Percentiles rank a stretch among this genome's conserved stretches.
Conservation (phyloP, 2,113 vertebrate species). For the Origma solitaria region DNA sequence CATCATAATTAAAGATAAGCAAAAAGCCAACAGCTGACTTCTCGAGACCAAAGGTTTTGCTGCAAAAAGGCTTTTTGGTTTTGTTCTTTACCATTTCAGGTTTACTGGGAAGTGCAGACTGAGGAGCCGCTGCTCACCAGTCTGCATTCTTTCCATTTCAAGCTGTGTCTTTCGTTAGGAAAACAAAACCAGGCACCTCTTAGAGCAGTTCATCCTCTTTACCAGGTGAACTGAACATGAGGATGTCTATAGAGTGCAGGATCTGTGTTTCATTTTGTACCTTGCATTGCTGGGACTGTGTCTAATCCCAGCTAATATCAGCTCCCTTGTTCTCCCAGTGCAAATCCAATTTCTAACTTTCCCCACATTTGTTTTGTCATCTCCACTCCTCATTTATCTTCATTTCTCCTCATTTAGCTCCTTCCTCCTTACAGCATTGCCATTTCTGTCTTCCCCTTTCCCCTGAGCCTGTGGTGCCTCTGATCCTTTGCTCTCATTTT, state of each 20-base stretch:
- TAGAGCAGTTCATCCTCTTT: background rate
- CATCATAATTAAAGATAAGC: too few species aligned
- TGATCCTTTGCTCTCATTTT: background rate
- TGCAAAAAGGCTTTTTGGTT: background rate
- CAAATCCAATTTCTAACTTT: background rate
- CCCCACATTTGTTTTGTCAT: background rate
- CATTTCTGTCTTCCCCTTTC: background rate
- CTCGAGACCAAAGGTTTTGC: background rate
- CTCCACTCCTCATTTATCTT: background rate
- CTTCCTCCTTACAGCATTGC: background rate
- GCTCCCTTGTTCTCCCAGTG: background rate
- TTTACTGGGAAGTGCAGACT: background rate
- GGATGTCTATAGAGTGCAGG: too few species aligned
- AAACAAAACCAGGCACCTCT: background rate
- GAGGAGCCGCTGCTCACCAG: background rate
- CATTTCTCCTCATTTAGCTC: background rate
- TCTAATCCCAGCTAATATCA: background rate
- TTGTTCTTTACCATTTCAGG: rapidly evolving
- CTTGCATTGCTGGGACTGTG: background rate
- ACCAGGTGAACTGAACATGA: background rate
- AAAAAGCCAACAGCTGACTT: too few species aligned
- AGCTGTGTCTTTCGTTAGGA: background rate
- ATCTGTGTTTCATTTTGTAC: background rate
- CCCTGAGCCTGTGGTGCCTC: background rate
- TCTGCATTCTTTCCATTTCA: background rate